Conservation (phyloP, 2,113 vertebrate genomes). For the Pyrgilauda ruficollis region DNA sequence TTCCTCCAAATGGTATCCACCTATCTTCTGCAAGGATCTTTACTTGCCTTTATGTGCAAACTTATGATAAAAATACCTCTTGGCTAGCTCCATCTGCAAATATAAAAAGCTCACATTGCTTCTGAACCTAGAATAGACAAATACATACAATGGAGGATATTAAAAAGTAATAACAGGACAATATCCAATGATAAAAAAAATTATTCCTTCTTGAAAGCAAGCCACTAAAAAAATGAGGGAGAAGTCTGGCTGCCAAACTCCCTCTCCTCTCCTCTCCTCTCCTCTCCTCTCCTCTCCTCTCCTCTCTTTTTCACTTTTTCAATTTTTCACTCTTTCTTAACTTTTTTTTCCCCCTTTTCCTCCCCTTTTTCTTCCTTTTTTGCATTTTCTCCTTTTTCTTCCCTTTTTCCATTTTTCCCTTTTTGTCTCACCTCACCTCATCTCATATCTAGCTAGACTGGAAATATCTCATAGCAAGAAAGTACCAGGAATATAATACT, state of each 20-base stretch:
- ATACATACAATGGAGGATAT: neutral
- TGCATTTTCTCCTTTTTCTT: too few species aligned
- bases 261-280: too few species aligned
- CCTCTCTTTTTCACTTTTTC: too few species aligned
- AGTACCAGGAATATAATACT: neutral
- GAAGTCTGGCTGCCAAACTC: neutral
- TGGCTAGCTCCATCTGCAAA: neutral
- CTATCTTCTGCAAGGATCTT: neutral
- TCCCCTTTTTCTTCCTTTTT: fast-evolving
- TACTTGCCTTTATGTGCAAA: neutral
- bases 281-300: fast-evolving
- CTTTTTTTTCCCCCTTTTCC: too few species aligned
- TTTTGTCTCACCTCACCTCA: too few species aligned
- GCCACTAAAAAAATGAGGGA: neutral
- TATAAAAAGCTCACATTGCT: neutral
- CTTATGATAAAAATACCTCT: neutral
- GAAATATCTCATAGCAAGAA: neutral
- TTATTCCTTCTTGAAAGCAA: neutral
- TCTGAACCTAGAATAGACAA: neutral
- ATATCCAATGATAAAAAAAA: neutral
- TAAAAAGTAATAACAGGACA: neutral
- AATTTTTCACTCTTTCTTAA: fast-evolving
- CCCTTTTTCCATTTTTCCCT: fast-evolving
- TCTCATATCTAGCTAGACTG: neutral
- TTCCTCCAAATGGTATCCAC: neutral